phyloP scores from a whole-genome alignment of 1,140 invertebrate species.

The Drosophila nasuta region DNA sequence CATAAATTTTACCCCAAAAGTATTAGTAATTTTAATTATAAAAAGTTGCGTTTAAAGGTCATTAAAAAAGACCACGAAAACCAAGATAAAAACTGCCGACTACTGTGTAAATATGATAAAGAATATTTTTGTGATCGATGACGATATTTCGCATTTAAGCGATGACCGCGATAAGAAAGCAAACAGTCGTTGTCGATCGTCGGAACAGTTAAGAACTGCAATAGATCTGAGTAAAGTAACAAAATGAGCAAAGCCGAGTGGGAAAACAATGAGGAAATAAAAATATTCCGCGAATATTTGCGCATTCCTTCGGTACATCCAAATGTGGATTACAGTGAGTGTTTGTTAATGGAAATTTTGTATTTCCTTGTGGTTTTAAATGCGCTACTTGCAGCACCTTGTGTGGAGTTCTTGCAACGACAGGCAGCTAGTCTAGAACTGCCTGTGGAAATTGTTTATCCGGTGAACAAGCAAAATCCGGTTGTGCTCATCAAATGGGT shows the following conservation, averaged over 20 bases:
- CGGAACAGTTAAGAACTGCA: conserved; percentile 27
- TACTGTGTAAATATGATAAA: conserved; percentile 87
- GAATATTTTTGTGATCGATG: conserved; percentile 24
- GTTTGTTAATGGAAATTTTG: background rate
- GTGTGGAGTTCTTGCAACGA: conserved; percentile 88
- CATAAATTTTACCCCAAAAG: background rate
- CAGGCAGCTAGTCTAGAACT: conserved; percentile 88
- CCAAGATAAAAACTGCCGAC: conserved; percentile 89
- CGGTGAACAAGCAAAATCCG: conserved; percentile 86
- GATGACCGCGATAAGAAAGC: conserved; percentile 19
- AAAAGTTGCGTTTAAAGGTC: conserved; percentile 32
- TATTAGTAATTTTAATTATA: conserved; percentile 2
- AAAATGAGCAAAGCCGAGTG: conserved; percentile 61
- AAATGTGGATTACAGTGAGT: conserved; percentile 89
- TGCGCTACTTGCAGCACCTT: conserved; percentile 48
- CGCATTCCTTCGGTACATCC: conserved; percentile 93
- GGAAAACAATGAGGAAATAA: conserved; percentile 89
- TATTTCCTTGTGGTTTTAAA: background rate
- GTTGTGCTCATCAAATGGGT: conserved; percentile 91
- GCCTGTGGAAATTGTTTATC: conserved; percentile 85
- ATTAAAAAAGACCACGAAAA: conserved; percentile 83
- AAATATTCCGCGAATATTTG: conserved; percentile 92
- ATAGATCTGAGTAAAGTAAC: no score
- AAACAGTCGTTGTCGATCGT: conserved; percentile 27
- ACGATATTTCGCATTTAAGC: conserved; percentile 20